phyloP scores from a whole-genome alignment of 2,888 invertebrate species.

The Mesoligia furuncula region DNA sequence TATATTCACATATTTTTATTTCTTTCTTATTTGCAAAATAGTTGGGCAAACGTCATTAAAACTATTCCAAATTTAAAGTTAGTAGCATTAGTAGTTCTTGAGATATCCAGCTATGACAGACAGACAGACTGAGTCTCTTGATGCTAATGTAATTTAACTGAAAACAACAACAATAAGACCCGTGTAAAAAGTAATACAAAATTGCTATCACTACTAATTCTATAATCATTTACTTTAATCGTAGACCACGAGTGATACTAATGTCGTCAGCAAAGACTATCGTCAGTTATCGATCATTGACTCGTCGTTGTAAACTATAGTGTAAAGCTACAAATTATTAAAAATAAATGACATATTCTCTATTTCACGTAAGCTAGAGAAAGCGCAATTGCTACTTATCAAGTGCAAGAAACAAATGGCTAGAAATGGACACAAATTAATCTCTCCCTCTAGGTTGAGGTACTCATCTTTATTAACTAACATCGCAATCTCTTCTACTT shows the following conservation, averaged over 20 bases:
- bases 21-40: too few relatives aligned
- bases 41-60: too few relatives aligned
- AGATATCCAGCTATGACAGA: too few relatives aligned
- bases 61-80: too few relatives aligned
- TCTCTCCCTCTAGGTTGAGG: not conserved
- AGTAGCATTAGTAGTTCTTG: too few relatives aligned
- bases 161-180: too few relatives aligned
- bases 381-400: not conserved
- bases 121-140: too few relatives aligned
- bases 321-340: too few relatives aligned
- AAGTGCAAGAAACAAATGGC: conserved; percentile 1
- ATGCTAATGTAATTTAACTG: not conserved
- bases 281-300: not conserved
- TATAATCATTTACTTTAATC: not conserved
- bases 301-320: too few relatives aligned
- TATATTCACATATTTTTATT: too few relatives aligned
- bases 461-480: conserved; percentile 2
- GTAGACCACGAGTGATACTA: not conserved
- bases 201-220: not conserved
- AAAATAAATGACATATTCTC: not conserved
- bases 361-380: not conserved
- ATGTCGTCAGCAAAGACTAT: too few relatives aligned
- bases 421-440: conserved; percentile 9
- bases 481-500: not conserved
- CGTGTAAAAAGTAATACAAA: not conserved